Base-by-base conservation (phyloP, 37 sponge, comb jelly and placozoan genomes). In the Aplysina aerophoba region DNA sequence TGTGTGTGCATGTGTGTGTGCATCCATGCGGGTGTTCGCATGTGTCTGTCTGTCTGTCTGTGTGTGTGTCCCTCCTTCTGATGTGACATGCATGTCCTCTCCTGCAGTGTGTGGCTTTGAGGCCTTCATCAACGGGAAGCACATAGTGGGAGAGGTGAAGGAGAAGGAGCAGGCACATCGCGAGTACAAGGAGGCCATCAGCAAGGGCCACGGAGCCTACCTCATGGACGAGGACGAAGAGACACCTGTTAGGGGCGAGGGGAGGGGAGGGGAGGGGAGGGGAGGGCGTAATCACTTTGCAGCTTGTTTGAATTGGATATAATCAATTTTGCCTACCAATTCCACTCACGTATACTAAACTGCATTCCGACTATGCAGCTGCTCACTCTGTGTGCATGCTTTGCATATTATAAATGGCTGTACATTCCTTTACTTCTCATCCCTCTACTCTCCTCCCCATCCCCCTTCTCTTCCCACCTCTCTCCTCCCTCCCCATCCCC, bases 221-320 rank as follows among this genome's bases (percentile, higher is more conserved):
- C 97, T 99, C 83, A 99, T 99, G 99, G 99, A 99, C 40, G 97
- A 97, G 97, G 99, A 99, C 55, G 97, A 97, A 62, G 99, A 99
- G 81, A 93, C 96, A 59, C 96, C 97, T 38, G 97, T 98, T 35
- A 87, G 89, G 50, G 50, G 8, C 2, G 28, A 12, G 28, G 65
- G 8, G 65, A 63, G 65, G 8, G 4, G 28, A 12, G 28, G 65
- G 28, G 11, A 63, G 65, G 28, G 28, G 65, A 63, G 28, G 65
- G 28, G 65, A 63, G 65, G 3, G 65, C 11, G 11, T 3, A 8
- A 24, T 8, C 5, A 12, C 25, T 5, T 5, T 5, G 11, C 25
- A 8, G 8, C 50, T 3, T 44, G 8, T 44, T 44, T 44, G 8
- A 11, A 44, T 44, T 44, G 8, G 50, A n/a, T n/a, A n/a, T n/a